Evolutionary conservation across 2,797 vertebrate genomes (phyloP).

Genomic region (Discoglossus pictus): DNA sequence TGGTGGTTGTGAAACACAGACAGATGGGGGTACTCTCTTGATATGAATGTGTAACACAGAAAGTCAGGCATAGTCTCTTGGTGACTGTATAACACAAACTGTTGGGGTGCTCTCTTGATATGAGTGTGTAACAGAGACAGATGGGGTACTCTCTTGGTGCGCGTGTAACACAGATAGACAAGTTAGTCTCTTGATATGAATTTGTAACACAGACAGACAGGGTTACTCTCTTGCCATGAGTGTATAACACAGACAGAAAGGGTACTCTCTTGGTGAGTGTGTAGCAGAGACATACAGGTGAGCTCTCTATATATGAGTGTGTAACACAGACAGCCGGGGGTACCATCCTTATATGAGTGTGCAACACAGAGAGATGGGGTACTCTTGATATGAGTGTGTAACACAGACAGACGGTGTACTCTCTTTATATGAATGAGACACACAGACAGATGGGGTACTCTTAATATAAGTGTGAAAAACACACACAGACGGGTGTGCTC

Average conservation of each 20-base stretch:
- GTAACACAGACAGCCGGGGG: no score
- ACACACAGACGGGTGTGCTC: neutral
- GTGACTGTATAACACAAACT: neutral
- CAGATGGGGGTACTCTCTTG: no score
- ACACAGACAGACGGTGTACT: neutral
- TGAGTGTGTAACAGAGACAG: neutral
- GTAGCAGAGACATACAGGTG: neutral
- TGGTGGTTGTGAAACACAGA: neutral
- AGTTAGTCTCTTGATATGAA: neutral
- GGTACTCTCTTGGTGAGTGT: no score
- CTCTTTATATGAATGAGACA: no score
- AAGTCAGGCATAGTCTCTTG: neutral
- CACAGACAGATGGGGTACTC: neutral
- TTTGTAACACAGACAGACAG: neutral
- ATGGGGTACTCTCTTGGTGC: neutral
- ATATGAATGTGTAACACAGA: no score
- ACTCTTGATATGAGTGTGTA: neutral
- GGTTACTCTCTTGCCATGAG: no score
- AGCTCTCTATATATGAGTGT: no score
- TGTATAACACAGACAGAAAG: no score
- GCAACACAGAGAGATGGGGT: no score
- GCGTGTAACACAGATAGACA: no score
- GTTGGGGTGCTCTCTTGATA: neutral
- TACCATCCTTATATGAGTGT: no score
- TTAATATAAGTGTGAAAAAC: neutral